These are phyloP conservation scores for Autographa pulchrina DNA, from an alignment of 2,888 invertebrate species.

Conservation along the genomic window DNA sequence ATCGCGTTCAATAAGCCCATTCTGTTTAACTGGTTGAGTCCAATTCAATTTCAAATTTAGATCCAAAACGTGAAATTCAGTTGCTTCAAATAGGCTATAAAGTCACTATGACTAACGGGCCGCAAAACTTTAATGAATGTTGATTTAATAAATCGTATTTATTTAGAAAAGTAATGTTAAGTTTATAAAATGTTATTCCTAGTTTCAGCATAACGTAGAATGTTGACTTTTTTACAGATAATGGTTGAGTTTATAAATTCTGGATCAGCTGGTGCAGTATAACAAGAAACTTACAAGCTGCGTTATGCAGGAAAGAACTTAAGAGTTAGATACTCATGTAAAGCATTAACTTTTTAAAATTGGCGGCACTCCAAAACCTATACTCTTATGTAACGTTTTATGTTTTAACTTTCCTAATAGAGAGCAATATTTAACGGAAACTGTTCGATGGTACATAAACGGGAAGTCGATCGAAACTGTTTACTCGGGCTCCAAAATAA, in stretches of 20 bases:
- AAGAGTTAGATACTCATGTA: slow-evolving; percentile 47
- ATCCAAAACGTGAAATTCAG: slow-evolving; percentile 56
- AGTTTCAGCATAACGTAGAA: neutral
- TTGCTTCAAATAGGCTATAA: slow-evolving; percentile 49
- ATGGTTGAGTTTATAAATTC: slow-evolving; percentile 28
- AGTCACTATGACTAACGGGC: slow-evolving; percentile 37
- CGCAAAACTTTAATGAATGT: slow-evolving; percentile 34
- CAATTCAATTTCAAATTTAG: slow-evolving; percentile 70
- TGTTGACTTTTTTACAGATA: neutral
- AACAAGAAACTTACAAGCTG: slow-evolving; percentile 34
- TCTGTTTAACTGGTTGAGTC: slow-evolving; percentile 60
- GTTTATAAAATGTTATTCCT: neutral
- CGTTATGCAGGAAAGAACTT: slow-evolving; percentile 32
- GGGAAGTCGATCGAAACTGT: slow-evolving; percentile 50
- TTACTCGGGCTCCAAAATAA: slow-evolving; percentile 64
- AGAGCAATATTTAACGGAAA: slow-evolving; percentile 19
- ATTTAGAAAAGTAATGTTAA: slow-evolving; percentile 15
- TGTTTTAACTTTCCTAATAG: slow-evolving; percentile 29
- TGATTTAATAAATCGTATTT: slow-evolving; percentile 25
- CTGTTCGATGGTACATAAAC: slow-evolving; percentile 16
- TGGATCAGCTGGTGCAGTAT: slow-evolving; percentile 30
- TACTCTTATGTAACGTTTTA: slow-evolving; percentile 40
- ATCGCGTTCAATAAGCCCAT: slow-evolving; percentile 62
- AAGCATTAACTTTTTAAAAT: slow-evolving; percentile 44
- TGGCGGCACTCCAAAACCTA: slow-evolving; percentile 52